Conservation (phyloP, 1,140 invertebrate species). For the Geopemphigus sp. region DNA sequence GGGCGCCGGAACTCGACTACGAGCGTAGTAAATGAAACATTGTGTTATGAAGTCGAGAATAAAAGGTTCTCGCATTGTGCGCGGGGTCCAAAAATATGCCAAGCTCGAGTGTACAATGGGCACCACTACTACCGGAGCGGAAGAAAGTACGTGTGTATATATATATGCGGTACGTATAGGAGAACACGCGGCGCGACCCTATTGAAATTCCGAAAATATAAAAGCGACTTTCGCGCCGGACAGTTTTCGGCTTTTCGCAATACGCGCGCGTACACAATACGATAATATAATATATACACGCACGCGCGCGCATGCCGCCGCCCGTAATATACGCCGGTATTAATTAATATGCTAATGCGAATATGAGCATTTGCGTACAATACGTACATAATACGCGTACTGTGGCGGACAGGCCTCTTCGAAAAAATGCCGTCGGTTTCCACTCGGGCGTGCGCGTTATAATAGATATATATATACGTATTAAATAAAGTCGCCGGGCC, state of each 20-base stretch:
- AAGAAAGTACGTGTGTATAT: not conserved
- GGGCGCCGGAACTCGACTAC: not conserved
- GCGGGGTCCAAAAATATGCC: constrained; percentile 16
- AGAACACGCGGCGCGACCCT: not conserved
- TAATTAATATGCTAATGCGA: constrained; percentile 34
- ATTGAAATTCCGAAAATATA: constrained; percentile 33
- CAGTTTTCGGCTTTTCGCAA: constrained; percentile 36
- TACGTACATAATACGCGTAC: not conserved
- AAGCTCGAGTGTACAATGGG: not conserved
- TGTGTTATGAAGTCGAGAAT: constrained; percentile 14
- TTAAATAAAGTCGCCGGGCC: not conserved
- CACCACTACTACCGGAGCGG: not conserved
- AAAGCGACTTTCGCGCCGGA: constrained; percentile 19
- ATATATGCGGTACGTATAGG: not conserved
- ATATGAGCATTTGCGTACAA: constrained; percentile 10
- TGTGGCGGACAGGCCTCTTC: not conserved
- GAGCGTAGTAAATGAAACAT: constrained; percentile 33
- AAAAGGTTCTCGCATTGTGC: constrained; percentile 23
- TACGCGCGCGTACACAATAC: not conserved
- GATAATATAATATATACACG: not conserved
- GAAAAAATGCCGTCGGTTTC: not conserved
- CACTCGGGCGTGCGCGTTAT: not conserved
- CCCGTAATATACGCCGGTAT: not conserved
- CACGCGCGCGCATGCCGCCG: not conserved
- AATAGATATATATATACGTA: not conserved